Conservation (phyloP, 2,888 invertebrate species). For the Agrochola litura region DNA sequence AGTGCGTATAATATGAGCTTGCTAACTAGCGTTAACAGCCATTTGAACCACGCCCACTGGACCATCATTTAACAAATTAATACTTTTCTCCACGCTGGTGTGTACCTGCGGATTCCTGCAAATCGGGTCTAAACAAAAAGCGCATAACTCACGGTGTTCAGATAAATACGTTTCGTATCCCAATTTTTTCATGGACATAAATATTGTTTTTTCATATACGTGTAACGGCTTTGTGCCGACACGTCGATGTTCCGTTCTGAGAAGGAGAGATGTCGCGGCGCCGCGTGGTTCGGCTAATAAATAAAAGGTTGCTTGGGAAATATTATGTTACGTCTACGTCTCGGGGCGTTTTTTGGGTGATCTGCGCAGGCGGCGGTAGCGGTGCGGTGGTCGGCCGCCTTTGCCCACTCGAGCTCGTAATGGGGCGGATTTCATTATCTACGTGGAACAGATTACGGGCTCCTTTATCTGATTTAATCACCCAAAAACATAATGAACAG, state of each 20-base stretch:
- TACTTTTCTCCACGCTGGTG: conserved; percentile 78
- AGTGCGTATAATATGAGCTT: conserved; percentile 44
- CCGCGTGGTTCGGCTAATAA: conserved; percentile 84
- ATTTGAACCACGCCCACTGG: conserved; percentile 75
- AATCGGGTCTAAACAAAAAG: conserved; percentile 86
- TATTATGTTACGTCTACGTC: conserved; percentile 90
- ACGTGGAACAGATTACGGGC: conserved; percentile 72
- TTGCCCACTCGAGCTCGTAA: conserved; percentile 82
- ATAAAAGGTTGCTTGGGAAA: conserved; percentile 90
- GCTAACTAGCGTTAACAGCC: conserved; percentile 70
- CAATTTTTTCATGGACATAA: conserved; percentile 89
- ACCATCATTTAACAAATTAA: conserved; percentile 84
- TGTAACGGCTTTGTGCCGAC: conserved; percentile 88
- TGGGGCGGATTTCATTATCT: conserved; percentile 78
- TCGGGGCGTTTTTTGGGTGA: conserved; percentile 85
- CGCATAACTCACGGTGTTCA: conserved; percentile 85
- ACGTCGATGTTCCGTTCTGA: conserved; percentile 85
- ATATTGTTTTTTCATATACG: conserved; percentile 89
- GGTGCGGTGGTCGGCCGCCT: conserved; percentile 78
- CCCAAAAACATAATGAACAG: conserved; percentile 57
- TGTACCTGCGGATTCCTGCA: conserved; percentile 88
- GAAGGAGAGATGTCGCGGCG: conserved; percentile 89
- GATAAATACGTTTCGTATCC: conserved; percentile 86
- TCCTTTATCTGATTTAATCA: conserved; percentile 59
- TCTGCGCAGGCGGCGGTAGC: conserved; percentile 79